Evolutionary conservation across 2,888 invertebrate species (phyloP), one percentile per base, ranked within the genome.

Genomic region (Nomada lathburiana): DNA sequence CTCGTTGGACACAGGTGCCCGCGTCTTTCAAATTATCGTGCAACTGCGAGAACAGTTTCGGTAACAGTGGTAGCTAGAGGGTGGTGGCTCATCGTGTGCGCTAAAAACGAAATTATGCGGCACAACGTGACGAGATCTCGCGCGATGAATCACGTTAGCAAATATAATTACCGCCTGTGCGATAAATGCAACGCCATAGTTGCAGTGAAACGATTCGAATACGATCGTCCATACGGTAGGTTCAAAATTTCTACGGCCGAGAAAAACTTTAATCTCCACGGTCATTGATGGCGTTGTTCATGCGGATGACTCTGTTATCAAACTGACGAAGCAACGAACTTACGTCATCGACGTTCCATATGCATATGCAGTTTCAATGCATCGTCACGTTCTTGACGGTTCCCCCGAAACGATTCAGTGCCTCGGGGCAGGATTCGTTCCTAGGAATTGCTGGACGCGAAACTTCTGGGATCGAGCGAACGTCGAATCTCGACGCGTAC

Each of bases 71-170:
- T 3, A 47, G 16, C 47, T 16, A 47, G 47, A 47, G 47, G 47
- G 13, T 47, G n/a, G n/a, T 47, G 47, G 47, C 47, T 26, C 36
- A 13, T 20, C 23, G 57, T 7, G 36, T 5, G 47, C 29, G 1
- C 29, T 20, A 29, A 70, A 57, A 70, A 29, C 29, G 18, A 20
- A 50, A 70, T 59, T 20, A 1, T 3, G 42, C 68, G 53, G 23
- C 55, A 11, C 20, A 11, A 11, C 20, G 20, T 10, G n/a, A 44
- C 11, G 18, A 26, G 47, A 16, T 42, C 20, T 10, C 16, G 36
- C 20, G 16, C 68, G 44, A 3, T 69, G 69, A 69, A 16, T 69
- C 69, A 69, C 26, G 13, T 26, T 3, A 3, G 69, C 11, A 26
- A 57, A 57, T 69, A 26, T 57, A 26, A 36, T 16, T 26, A 26